Conservation (phyloP, 2,888 invertebrate genomes). For the Strigamia crassipes region DNA sequence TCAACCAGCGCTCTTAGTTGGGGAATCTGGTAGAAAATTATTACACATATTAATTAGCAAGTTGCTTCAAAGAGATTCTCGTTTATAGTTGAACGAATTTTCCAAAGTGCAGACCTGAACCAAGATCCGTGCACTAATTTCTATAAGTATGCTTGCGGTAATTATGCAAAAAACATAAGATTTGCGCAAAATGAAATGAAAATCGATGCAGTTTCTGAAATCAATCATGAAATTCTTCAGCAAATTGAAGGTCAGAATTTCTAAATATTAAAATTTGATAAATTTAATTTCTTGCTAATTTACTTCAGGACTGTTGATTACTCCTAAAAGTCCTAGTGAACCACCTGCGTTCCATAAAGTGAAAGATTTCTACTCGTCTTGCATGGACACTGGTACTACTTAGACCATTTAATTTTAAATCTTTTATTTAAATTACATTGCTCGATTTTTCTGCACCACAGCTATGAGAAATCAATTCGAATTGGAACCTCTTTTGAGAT, state of each 20-base stretch:
- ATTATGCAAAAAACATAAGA: constrained; percentile 71
- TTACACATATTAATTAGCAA: not conserved
- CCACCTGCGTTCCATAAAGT: not conserved
- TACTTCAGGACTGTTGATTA: not conserved
- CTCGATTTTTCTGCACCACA: not conserved
- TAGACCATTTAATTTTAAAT: not conserved
- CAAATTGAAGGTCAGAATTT: not conserved
- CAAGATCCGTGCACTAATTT: constrained; percentile 83
- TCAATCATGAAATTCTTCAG: not conserved
- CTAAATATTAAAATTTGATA: not conserved
- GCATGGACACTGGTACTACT: constrained; percentile 33
- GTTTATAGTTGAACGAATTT: not conserved
- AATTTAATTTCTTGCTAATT: not conserved
- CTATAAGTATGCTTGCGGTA: constrained; percentile 78
- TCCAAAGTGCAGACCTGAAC: not conserved
- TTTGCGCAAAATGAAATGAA: constrained; percentile 77
- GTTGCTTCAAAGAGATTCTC: not conserved
- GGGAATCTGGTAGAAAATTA: not conserved
- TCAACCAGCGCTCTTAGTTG: not conserved
- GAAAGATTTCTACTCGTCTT: constrained; percentile 4
- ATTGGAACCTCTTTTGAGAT: constrained; percentile 70
- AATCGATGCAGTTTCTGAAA: not conserved
- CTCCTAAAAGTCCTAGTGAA: constrained; percentile 6
- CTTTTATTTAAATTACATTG: not conserved
- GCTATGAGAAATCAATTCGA: constrained; percentile 61